These are phyloP conservation scores for Adrianichthys oophorus DNA, from an alignment of 2,797 vertebrate species.

Conservation along the genomic window DNA sequence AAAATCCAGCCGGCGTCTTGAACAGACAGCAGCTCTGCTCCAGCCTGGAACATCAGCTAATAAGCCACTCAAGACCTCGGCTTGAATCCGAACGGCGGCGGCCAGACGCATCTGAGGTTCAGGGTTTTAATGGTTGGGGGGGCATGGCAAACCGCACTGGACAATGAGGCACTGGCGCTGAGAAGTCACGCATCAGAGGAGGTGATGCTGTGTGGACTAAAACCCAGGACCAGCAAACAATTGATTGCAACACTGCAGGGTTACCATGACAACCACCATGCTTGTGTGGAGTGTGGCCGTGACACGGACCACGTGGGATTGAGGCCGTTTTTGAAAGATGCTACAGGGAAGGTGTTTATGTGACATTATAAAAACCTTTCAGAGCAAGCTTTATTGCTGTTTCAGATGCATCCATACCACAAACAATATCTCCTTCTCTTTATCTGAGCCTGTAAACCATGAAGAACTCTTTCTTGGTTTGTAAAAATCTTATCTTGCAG, in stretches of 20 bases:
- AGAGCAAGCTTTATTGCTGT: constrained; percentile 17
- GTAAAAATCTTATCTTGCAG: constrained; percentile 6
- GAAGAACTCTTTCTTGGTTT: constrained; percentile 5
- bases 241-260: constrained; percentile 66
- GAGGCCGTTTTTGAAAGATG: constrained; percentile 31
- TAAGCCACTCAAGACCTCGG: constrained; percentile 30
- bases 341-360: constrained; percentile 25
- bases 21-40: not conserved
- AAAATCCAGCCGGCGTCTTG: not conserved
- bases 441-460: not conserved
- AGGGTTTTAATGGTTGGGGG: constrained; percentile 39
- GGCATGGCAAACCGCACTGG: constrained; percentile 47
- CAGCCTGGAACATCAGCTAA: constrained; percentile 29
- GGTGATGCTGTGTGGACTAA: constrained; percentile 54
- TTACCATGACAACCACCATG: constrained; percentile 73
- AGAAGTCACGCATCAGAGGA: constrained; percentile 67
- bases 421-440: too few relatives aligned
- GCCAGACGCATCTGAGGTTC: constrained; percentile 32
- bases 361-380: constrained; percentile 20
- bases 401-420: too few relatives aligned
- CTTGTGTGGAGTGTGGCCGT: constrained; percentile 32
- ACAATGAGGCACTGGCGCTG: constrained; percentile 54
- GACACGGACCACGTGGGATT: constrained; percentile 39
- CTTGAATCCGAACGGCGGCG: constrained; percentile 20
- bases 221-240: constrained; percentile 53